Percentiles rank a stretch among this genome's conserved stretches.
Conservation (phyloP, 2,888 invertebrate genomes). For the Drosophila lutescens region DNA sequence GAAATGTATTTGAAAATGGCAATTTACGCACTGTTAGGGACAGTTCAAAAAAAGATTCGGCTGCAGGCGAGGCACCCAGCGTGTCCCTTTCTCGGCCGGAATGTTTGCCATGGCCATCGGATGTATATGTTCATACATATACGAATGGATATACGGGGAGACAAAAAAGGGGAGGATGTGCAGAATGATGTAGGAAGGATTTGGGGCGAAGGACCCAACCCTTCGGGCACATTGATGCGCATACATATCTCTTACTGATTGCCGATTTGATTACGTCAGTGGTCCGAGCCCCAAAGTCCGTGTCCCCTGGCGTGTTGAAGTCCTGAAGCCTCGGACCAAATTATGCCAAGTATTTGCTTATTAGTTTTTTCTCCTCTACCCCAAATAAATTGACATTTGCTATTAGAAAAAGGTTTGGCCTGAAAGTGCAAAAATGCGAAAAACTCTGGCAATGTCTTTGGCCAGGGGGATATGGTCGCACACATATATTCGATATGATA, state of each 20-base stretch:
- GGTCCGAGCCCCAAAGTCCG: conserved; percentile 45
- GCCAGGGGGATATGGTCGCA: conserved; percentile 4
- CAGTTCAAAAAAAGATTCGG: conserved; percentile 60
- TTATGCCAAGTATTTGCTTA: conserved; percentile 79
- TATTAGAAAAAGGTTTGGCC: conserved; percentile 76
- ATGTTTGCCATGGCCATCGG: conserved; percentile 27
- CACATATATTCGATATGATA: conserved; percentile 37
- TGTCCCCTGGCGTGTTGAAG: conserved; percentile 59
- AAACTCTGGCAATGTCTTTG: conserved; percentile 56
- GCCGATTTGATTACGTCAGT: conserved; percentile 77
- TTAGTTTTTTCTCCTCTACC: conserved; percentile 56
- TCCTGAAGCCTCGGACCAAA: conserved; percentile 52
- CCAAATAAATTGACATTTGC: conserved; percentile 68
- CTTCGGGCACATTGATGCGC: conserved; percentile 66
- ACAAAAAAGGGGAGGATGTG: neutral
- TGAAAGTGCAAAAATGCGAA: conserved; percentile 62
- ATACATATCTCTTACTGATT: conserved; percentile 72
- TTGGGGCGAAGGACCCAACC: conserved; percentile 35
- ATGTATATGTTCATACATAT: neutral
- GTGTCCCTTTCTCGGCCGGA: conserved; percentile 33
- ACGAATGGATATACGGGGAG: conserved; percentile 11
- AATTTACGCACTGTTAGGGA: conserved; percentile 75
- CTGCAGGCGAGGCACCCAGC: conserved; percentile 60
- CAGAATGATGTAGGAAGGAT: conserved; percentile 14
- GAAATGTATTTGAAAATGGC: conserved; percentile 77